Evolutionary conservation across 2,888 invertebrate species (phyloP).

Genomic region (Capitulum mitella): DNA sequence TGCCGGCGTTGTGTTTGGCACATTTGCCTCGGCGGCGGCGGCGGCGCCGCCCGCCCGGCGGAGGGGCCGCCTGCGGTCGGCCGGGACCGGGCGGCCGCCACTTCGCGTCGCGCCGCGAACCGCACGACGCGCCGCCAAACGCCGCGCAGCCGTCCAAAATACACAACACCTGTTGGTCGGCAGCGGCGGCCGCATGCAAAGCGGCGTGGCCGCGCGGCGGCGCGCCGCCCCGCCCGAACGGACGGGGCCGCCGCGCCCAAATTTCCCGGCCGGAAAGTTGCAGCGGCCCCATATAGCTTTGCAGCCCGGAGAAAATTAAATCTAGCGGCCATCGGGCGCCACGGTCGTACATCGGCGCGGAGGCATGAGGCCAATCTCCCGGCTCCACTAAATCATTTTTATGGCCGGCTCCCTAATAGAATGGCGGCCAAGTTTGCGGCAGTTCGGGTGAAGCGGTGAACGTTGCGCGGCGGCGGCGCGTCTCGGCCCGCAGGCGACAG

Average conservation of each 20-base stretch:
- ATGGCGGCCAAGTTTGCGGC: constrained; percentile 8
- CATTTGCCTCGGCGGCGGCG: neutral
- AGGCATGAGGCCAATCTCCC: constrained; percentile 17
- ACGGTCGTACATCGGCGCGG: neutral
- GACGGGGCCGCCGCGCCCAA: neutral
- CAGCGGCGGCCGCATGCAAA: neutral
- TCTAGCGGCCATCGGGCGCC: neutral
- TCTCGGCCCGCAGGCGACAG: neutral
- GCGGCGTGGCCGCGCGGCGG: neutral
- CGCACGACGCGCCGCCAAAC: neutral
- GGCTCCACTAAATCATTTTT: constrained; percentile 16
- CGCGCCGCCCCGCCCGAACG: neutral
- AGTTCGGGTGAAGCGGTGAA: neutral
- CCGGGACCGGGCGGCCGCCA: neutral
- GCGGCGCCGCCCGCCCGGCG: neutral
- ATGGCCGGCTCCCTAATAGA: constrained; percentile 18
- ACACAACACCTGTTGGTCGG: neutral
- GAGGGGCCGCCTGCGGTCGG: neutral
- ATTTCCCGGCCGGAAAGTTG: neutral
- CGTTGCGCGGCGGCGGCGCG: neutral
- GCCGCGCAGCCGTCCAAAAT: neutral
- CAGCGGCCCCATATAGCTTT: neutral
- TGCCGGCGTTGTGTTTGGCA: constrained; percentile 6
- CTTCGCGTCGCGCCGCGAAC: neutral
- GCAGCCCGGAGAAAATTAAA: constrained; percentile 21